These are phyloP conservation scores for Haemorhous mexicanus DNA, from an alignment of 2,113 vertebrate species.

Conservation along the genomic window DNA sequence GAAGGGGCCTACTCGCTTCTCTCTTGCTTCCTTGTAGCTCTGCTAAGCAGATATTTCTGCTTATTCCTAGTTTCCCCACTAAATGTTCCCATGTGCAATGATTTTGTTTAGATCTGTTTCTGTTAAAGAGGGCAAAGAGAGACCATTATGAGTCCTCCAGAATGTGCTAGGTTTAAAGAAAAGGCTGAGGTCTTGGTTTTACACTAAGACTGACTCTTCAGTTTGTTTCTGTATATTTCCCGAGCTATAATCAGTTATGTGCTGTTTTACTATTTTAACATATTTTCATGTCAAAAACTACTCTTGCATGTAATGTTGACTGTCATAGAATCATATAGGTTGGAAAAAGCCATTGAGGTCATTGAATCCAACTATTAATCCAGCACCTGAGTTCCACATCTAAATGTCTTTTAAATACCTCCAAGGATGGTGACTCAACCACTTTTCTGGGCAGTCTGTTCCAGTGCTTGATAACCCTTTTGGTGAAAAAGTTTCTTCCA, in stretches of 20 bases:
- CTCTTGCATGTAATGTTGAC: not conserved
- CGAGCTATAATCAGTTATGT: not conserved
- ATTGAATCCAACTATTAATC: not conserved
- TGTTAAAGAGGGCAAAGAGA: not conserved
- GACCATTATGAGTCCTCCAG: not conserved
- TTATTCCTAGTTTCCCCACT: not conserved
- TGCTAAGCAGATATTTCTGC: not conserved
- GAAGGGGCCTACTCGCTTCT: not conserved
- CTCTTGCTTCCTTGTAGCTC: not conserved
- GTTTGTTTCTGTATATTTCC: not conserved
- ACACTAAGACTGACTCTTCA: not conserved
- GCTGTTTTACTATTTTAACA: not conserved
- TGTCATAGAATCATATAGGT: not conserved
- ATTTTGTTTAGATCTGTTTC: not conserved
- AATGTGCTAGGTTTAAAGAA: not conserved
- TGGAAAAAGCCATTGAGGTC: not conserved
- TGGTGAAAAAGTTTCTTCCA: not conserved
- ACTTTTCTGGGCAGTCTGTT: not conserved
- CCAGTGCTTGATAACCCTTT: not conserved
- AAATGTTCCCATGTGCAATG: not conserved
- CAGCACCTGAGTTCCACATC: not conserved
- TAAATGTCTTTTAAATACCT: not conserved
- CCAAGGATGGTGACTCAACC: not conserved
- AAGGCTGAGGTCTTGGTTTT: not conserved
- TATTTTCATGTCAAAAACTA: not conserved